phyloP scores from a whole-genome alignment of 2,797 vertebrate species.

The Orestias chungarensis region DNA sequence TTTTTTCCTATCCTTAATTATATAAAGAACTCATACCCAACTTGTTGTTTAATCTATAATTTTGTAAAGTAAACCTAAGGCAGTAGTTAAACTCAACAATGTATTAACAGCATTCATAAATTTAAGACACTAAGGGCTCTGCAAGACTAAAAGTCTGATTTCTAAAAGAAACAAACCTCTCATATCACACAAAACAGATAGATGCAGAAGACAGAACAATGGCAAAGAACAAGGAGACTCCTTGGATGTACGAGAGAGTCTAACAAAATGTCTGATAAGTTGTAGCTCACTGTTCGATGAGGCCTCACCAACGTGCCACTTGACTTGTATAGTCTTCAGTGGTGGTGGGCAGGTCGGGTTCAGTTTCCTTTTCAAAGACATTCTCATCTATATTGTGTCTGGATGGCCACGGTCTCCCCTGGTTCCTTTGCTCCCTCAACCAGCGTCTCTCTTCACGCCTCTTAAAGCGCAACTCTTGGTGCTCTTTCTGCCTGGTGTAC shows the following conservation, averaged over 20 bases:
- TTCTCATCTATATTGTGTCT: constrained; percentile 63
- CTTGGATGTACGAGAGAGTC: constrained; percentile 37
- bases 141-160: constrained; percentile 73
- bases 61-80: constrained; percentile 57
- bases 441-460: constrained; percentile 88
- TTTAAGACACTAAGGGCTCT: constrained; percentile 79
- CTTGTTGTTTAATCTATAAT: constrained; percentile 32
- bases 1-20: too few relatives aligned
- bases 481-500: constrained; percentile 90
- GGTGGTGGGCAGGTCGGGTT: constrained; percentile 75
- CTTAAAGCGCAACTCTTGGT: constrained; percentile 88
- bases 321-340: constrained; percentile 98
- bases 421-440: constrained; percentile 83
- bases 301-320: constrained; percentile 91
- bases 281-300: constrained; percentile 24
- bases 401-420: constrained; percentile 75
- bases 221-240: constrained; percentile 54
- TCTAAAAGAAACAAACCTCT: constrained; percentile 57
- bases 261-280: constrained; percentile 35
- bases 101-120: constrained; percentile 65
- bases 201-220: constrained; percentile 59
- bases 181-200: constrained; percentile 61
- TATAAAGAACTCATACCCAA: neutral
- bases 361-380: constrained; percentile 55
- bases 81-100: constrained; percentile 48